Evolutionary conservation across 2,113 vertebrate species (phyloP).

Genomic region (Origma solitaria): DNA sequence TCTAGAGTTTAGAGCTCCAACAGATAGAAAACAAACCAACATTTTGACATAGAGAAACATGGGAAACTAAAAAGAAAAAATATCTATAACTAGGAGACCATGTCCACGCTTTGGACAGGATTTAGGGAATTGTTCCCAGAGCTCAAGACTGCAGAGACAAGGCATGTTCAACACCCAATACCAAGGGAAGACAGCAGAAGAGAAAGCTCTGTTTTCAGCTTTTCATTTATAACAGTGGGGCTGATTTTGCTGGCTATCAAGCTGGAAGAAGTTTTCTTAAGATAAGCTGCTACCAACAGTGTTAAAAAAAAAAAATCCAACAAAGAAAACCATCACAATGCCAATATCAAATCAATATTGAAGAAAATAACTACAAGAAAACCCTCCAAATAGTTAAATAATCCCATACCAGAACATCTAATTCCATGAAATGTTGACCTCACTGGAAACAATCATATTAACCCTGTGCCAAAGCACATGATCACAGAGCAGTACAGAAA

Average conservation of each 20-base stretch:
- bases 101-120: background rate
- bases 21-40: background rate
- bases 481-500: background rate
- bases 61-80: background rate
- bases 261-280: background rate
- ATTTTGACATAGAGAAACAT: background rate
- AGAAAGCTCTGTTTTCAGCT: background rate
- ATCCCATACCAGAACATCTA: background rate
- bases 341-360: background rate
- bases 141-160: background rate
- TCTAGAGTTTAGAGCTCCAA: background rate
- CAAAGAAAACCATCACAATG: background rate
- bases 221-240: background rate
- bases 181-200: background rate
- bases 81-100: background rate
- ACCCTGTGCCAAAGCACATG: background rate
- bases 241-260: background rate
- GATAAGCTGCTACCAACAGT: background rate
- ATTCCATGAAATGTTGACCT: background rate
- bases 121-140: background rate
- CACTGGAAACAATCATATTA: background rate
- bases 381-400: background rate
- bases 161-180: background rate
- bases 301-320: background rate
- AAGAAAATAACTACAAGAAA: background rate